These are phyloP conservation scores for Neostethus bicornis DNA, from an alignment of 2,797 vertebrate genomes.

Conservation along the genomic window DNA sequence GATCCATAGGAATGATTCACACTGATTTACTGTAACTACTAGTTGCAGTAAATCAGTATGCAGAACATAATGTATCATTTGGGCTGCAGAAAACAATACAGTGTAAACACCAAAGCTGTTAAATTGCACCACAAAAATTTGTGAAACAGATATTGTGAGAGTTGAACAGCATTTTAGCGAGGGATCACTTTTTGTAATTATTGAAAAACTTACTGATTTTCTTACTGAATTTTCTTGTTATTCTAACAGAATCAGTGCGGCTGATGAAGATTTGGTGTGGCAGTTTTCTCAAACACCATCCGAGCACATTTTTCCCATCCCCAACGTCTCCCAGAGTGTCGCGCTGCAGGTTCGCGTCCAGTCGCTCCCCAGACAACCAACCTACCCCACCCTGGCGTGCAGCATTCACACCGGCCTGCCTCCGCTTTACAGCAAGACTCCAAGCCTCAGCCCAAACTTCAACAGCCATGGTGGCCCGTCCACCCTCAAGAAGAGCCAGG, in stretches of 20 bases:
- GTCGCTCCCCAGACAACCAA: constrained; percentile 95
- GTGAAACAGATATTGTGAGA: too few relatives aligned
- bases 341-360: constrained; percentile 97
- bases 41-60: too few relatives aligned
- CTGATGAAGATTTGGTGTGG: constrained; percentile 93
- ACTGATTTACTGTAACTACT: too few relatives aligned
- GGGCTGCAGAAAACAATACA: too few relatives aligned
- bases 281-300: constrained; percentile 93
- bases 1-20: too few relatives aligned
- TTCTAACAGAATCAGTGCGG: constrained; percentile 91
- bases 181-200: too few relatives aligned
- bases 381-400: constrained; percentile 92
- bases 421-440: constrained; percentile 76
- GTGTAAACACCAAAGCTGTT: too few relatives aligned
- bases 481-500: constrained; percentile 84
- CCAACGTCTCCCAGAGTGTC: constrained; percentile 94
- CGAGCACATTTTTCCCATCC: constrained; percentile 95
- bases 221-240: constrained; percentile 22
- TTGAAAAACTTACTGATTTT: too few relatives aligned
- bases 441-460: constrained; percentile 64
- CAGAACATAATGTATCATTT: too few relatives aligned
- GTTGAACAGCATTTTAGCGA: too few relatives aligned
- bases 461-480: constrained; percentile 75
- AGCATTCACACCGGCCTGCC: constrained; percentile 90
- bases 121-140: too few relatives aligned